These are phyloP conservation scores for Ellobius talpinus DNA, from an alignment of 2,113 vertebrate genomes.

Conservation along the genomic window DNA sequence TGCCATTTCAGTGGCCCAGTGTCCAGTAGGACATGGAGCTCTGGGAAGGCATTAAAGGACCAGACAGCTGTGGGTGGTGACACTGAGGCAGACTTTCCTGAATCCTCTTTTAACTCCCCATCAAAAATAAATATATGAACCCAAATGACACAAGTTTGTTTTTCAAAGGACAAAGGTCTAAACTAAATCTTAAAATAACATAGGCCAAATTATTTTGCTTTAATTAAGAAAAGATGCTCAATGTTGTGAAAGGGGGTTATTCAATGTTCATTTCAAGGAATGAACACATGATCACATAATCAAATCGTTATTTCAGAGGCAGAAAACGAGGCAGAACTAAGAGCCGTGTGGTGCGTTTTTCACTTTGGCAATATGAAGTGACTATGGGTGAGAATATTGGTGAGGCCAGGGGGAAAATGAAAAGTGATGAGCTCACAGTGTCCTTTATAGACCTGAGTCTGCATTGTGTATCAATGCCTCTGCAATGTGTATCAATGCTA, in stretches of 20 bases:
- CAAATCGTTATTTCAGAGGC: constrained; percentile 16
- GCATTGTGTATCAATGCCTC: background rate
- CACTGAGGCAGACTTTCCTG: constrained; percentile 61
- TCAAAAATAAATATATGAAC: constrained; percentile 55
- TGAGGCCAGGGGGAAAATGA: background rate
- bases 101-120: constrained; percentile 37
- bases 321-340: background rate
- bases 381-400: background rate
- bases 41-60: constrained; percentile 39
- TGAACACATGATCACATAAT: background rate
- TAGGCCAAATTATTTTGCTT: constrained; percentile 44
- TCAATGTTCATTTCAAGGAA: constrained; percentile 27
- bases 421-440: background rate
- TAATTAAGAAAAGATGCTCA: background rate
- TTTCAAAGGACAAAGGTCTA: background rate
- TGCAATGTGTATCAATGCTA: background rate
- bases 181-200: constrained; percentile 49
- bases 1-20: constrained; percentile 47
- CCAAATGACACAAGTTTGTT: background rate
- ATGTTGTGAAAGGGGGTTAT: background rate
- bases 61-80: constrained; percentile 48
- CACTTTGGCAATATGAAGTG: background rate
- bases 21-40: constrained; percentile 49
- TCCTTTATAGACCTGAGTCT: background rate
- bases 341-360: background rate